Evolutionary conservation across 2,888 invertebrate genomes (phyloP).

Genomic region (Ptychoptera contaminata): DNA sequence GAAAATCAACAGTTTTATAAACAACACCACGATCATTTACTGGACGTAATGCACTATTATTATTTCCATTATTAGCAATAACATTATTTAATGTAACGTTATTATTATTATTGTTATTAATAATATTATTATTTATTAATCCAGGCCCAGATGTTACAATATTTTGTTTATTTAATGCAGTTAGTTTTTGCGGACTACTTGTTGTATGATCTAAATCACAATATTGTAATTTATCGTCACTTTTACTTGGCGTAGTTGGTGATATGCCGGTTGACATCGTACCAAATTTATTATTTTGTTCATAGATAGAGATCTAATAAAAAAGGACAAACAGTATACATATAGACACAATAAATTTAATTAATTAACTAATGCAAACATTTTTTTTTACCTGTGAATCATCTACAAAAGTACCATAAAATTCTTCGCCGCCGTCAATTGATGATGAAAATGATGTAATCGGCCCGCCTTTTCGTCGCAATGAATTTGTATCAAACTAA

Average conservation of each 20-base stretch:
- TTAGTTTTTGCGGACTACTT: slow-evolving; percentile 10
- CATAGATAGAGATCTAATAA: slow-evolving; percentile 3
- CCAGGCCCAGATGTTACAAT: slow-evolving; percentile 1
- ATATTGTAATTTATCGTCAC: slow-evolving; percentile 47
- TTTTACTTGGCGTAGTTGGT: background rate
- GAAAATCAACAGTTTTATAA: slow-evolving; percentile 86
- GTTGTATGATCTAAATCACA: slow-evolving; percentile 58
- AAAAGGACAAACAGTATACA: background rate
- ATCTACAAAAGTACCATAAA: background rate
- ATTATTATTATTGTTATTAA: too few relatives aligned
- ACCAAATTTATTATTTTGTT: too few relatives aligned
- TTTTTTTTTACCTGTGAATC: slow-evolving; percentile 4
- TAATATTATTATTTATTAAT: slow-evolving; percentile 4
- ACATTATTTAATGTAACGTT: too few relatives aligned
- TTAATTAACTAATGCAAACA: background rate
- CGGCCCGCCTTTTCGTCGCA: slow-evolving; percentile 22
- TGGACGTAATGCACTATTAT: background rate
- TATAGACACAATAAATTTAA: background rate
- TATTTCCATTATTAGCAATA: too few relatives aligned
- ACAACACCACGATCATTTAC: slow-evolving; percentile 43
- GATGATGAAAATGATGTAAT: slow-evolving; percentile 16
- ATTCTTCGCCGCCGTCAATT: slow-evolving; percentile 4
- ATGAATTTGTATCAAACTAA: slow-evolving; percentile 12
- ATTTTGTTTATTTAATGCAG: slow-evolving; percentile 12
- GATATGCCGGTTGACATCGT: slow-evolving; percentile 1